Conservation (phyloP, 2,113 vertebrate genomes). For the Sinocyclocheilus anshuiensis region DNA sequence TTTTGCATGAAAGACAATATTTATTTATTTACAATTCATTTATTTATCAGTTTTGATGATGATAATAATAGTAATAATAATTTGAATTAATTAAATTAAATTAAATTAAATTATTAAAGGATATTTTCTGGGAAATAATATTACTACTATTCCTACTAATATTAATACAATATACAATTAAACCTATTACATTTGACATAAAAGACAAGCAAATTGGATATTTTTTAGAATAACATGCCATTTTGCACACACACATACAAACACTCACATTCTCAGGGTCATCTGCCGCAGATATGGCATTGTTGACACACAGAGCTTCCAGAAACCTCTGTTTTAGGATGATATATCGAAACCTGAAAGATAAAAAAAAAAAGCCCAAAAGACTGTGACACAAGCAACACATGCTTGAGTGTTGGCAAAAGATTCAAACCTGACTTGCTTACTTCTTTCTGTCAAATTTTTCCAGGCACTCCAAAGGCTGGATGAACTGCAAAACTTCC, state of each 20-base stretch:
- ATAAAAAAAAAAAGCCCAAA: background rate
- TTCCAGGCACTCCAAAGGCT: slow-evolving; percentile 95
- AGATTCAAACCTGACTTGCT: slow-evolving; percentile 17
- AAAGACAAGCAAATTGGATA: background rate
- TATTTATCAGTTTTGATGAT: too few relatives aligned
- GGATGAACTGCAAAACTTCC: slow-evolving; percentile 98
- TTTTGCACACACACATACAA: background rate
- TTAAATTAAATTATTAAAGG: background rate
- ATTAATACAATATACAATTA: background rate
- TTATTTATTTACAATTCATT: too few relatives aligned
- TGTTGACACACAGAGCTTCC: slow-evolving; percentile 97
- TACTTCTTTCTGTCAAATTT: slow-evolving; percentile 98
- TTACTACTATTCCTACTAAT: background rate
- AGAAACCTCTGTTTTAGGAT: slow-evolving; percentile 96
- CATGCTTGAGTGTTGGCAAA: background rate
- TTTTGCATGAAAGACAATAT: background rate
- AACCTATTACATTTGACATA: background rate
- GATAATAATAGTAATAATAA: too few relatives aligned
- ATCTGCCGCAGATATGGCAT: slow-evolving; percentile 92
- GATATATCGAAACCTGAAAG: slow-evolving; percentile 91
- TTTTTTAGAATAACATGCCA: background rate
- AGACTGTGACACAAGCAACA: background rate
- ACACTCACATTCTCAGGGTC: slow-evolving; percentile 92
- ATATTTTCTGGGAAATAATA: background rate
- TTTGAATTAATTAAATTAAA: too few relatives aligned